Base-by-base conservation (phyloP, 2,888 invertebrate species). In the Monoplex corrugatus region DNA sequence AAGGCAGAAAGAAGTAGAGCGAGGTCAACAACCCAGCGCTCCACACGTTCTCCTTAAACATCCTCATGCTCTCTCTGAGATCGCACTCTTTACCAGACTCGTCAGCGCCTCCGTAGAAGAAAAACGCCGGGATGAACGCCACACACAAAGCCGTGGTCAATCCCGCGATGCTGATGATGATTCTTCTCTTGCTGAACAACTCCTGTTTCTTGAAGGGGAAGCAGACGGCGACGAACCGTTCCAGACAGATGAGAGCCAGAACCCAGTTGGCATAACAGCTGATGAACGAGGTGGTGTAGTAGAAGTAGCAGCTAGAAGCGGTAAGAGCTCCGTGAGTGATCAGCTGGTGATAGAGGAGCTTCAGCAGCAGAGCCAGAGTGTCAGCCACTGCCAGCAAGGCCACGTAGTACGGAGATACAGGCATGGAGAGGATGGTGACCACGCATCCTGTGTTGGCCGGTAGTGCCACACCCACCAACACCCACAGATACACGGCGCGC, bases 141-240 rank as follows among this genome's bases (percentile, higher is more conserved):
- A 88, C 0, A 13, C 87, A 23, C 43, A 89, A 19, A 23, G 72
- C 85, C 0, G 78, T 8, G 0, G 83, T 28, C 2, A 91, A 45
- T 1, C 72, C 44, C 2, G 40, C 86, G 10, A 78, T 68, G n/a
- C 86, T 82, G 35, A 87, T 45, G 78, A 83, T 72, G 28, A 75
- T 83, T 28, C 89, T 87, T 40, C 68, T 45, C 35, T 90, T 90
- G 23, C 90, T 91, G 44, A 91, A 75, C 44, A 72, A 85, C 40
- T 45, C 87, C 28, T 44, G 38, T 28, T 86, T 90, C 16, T 87
- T 87, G 38, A 89, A 84, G 0, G 95, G 95, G 50, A 93, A 93
- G 91, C 92, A 93, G 13, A 95, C 94, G 8, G 94, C 93, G 35
- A 90, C 85, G 68, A 89, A 91, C 19, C 91, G 78, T 80, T 91